Conservation (phyloP, 2,888 invertebrate genomes). For the Plusia festucae region DNA sequence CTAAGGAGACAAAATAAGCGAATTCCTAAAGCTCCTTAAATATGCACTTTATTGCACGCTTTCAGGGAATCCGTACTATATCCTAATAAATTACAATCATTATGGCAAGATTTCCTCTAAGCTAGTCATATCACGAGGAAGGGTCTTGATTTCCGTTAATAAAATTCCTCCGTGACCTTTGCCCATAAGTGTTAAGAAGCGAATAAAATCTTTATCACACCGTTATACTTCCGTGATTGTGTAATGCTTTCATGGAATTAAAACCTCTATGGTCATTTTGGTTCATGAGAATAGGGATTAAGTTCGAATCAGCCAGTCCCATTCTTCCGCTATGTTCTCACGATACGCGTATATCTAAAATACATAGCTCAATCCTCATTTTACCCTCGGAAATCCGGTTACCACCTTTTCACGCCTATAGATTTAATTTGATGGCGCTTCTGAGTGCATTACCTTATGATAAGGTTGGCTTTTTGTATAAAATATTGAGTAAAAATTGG, state of each 20-base stretch:
- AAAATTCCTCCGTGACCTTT: neutral
- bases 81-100: neutral
- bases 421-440: conserved; percentile 17
- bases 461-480: conserved; percentile 14
- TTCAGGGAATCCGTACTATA: neutral
- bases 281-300: conserved; percentile 16
- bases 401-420: conserved; percentile 13
- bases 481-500: neutral
- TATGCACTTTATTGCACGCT: neutral
- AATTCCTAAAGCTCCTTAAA: neutral
- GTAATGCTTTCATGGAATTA: conserved; percentile 19
- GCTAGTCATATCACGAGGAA: neutral
- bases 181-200: neutral
- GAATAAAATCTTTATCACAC: conserved; percentile 14
- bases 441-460: conserved; percentile 12
- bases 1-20: neutral
- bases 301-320: conserved; percentile 35
- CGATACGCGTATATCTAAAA: neutral
- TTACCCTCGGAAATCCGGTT: conserved; percentile 16
- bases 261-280: conserved; percentile 1
- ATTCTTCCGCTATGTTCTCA: conserved; percentile 1
- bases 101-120: neutral
- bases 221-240: conserved; percentile 6
- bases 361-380: conserved; percentile 9
- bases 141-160: neutral